These are phyloP conservation scores for Cherax quadricarinatus DNA, from an alignment of 1,140 invertebrate species.

Conservation along the genomic window DNA sequence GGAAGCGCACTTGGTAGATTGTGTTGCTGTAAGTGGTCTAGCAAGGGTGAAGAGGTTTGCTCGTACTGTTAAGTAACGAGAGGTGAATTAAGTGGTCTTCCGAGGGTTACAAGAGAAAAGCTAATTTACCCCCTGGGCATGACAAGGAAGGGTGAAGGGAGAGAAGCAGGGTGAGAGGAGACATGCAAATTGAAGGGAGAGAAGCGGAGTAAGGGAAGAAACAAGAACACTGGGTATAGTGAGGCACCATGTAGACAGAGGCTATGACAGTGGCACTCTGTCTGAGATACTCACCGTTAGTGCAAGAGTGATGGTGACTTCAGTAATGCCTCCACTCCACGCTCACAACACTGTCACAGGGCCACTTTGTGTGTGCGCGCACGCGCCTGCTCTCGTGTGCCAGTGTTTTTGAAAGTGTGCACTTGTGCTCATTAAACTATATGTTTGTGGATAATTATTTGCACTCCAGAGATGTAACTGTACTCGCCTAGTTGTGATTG, in stretches of 20 bases:
- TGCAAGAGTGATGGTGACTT: not conserved
- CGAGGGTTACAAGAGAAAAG: too few relatives aligned
- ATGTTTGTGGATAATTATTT: not conserved
- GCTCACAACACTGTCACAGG: too few relatives aligned
- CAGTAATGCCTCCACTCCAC: not conserved
- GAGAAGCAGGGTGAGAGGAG: too few relatives aligned
- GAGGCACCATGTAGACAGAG: not conserved
- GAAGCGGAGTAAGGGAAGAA: not conserved
- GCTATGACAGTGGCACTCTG: not conserved
- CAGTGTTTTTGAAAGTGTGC: not conserved
- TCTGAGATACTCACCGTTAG: not conserved
- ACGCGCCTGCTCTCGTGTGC: not conserved
- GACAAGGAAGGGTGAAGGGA: too few relatives aligned
- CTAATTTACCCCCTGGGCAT: too few relatives aligned
- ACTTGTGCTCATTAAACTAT: not conserved
- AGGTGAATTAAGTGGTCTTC: too few relatives aligned
- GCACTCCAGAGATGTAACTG: not conserved
- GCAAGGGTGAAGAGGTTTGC: too few relatives aligned
- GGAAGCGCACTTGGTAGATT: too few relatives aligned
- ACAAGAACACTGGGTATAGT: not conserved
- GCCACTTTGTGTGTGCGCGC: not conserved
- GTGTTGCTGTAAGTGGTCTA: too few relatives aligned
- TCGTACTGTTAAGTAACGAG: too few relatives aligned
- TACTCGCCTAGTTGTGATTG: too few relatives aligned
- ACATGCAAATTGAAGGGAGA: too few relatives aligned